phyloP scores from a whole-genome alignment of 37 sponge, comb jelly and placozoan species.

The Axinella damicornis region DNA sequence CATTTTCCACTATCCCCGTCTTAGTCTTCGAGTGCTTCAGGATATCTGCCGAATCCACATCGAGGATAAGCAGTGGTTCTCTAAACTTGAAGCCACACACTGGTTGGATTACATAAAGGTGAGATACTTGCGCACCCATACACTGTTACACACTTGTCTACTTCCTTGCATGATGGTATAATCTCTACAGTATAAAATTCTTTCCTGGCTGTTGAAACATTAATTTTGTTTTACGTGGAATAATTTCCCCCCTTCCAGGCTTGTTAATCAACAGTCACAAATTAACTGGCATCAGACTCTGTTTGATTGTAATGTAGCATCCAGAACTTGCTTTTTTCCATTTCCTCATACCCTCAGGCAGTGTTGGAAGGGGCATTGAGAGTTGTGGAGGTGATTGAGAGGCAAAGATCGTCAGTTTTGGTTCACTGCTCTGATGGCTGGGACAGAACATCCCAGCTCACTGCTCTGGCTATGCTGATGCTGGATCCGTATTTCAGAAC shows the following conservation, averaged over 20 bases:
- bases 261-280: too few species aligned
- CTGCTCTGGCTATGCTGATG: constrained; percentile 94
- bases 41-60: constrained; percentile 89
- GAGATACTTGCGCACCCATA: too few species aligned
- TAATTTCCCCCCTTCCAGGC: not conserved
- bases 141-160: too few species aligned
- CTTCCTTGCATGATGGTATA: not conserved
- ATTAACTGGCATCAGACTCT: too few species aligned
- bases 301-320: too few species aligned
- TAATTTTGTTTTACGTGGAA: too few species aligned
- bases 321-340: too few species aligned
- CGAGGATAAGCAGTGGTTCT: constrained; percentile 89
- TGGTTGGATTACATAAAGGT: constrained; percentile 95
- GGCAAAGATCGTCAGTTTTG: constrained; percentile 83
- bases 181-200: too few species aligned
- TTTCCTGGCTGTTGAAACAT: too few species aligned
- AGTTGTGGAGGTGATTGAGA: constrained; percentile 82
- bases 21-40: constrained; percentile 70
- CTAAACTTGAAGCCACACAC: constrained; percentile 87
- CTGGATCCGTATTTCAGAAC: constrained; percentile 95
- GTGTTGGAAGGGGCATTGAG: constrained; percentile 76
- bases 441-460: constrained; percentile 96
- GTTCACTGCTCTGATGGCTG: constrained; percentile 98
- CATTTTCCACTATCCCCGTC: not conserved
- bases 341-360: constrained; percentile 49